Evolutionary conservation across 1,140 invertebrate species (phyloP).

Genomic region (Geopemphigus sp.): DNA sequence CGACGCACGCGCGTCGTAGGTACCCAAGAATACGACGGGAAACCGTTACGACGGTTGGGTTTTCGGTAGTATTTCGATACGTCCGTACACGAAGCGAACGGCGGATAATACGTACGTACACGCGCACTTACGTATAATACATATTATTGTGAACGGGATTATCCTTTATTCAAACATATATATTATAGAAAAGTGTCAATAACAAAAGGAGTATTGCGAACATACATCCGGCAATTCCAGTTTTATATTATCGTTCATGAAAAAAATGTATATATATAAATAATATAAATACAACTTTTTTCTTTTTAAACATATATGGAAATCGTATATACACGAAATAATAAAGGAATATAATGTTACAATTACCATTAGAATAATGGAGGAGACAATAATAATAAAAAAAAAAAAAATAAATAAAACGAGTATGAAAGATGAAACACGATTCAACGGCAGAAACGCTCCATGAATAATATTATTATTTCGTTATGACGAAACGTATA

Average conservation of each 20-base stretch:
- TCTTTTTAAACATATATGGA: conserved; percentile 27
- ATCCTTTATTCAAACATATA: neutral
- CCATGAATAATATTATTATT: conserved; percentile 48
- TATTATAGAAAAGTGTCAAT: conserved; percentile 17
- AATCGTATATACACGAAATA: conserved; percentile 38
- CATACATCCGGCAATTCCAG: conserved; percentile 46
- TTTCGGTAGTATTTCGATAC: neutral
- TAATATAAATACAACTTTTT: neutral
- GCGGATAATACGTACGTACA: neutral
- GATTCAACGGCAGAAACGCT: conserved; percentile 46
- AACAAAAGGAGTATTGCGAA: conserved; percentile 14
- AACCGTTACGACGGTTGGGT: conserved; percentile 30
- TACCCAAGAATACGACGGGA: neutral
- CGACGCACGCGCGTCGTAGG: too few species aligned
- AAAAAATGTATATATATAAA: neutral
- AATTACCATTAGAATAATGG: conserved; percentile 47
- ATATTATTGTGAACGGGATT: conserved; percentile 17
- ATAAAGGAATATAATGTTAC: conserved; percentile 46
- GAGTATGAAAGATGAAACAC: conserved; percentile 43
- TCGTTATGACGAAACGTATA: conserved; percentile 21
- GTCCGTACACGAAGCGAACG: too few species aligned
- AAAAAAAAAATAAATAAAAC: conserved; percentile 10
- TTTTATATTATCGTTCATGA: conserved; percentile 40
- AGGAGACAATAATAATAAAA: neutral
- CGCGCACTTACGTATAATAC: neutral